Percentiles rank a stretch among this genome's conserved stretches.
phyloP scores from a whole-genome alignment of 1,140 invertebrate species.

The Drosophila equinoxialis region DNA sequence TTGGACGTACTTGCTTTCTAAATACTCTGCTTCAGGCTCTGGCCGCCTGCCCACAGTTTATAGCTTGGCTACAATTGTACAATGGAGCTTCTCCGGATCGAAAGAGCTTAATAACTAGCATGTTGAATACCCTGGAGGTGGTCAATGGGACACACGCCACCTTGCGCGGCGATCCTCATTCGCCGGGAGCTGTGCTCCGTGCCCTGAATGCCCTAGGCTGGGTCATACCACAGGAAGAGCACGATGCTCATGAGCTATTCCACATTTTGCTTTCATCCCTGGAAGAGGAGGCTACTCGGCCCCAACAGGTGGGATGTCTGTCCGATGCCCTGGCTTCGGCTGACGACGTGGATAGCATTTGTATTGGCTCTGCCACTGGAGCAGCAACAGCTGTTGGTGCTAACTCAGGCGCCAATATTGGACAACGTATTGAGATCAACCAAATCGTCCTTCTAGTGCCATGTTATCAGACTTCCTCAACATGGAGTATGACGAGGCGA shows the following conservation, averaged over 20 bases:
- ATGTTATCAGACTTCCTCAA: slow-evolving; percentile 81
- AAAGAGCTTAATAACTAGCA: slow-evolving; percentile 86
- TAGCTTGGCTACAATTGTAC: slow-evolving; percentile 90
- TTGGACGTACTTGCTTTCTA: slow-evolving; percentile 93
- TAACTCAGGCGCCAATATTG: slow-evolving; percentile 19
- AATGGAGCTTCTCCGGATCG: slow-evolving; percentile 83
- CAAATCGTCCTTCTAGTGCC: slow-evolving; percentile 76
- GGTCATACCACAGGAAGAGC: slow-evolving; percentile 94
- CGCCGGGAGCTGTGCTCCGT: slow-evolving; percentile 90
- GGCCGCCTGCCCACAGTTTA: slow-evolving; percentile 90
- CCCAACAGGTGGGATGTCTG: slow-evolving; percentile 85
- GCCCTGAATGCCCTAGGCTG: slow-evolving; percentile 90
- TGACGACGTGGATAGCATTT: slow-evolving; percentile 70
- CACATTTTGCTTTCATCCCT: slow-evolving; percentile 93
- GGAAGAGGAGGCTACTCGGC: slow-evolving; percentile 90
- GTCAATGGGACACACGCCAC: slow-evolving; percentile 91
- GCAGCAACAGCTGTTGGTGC: neutral
- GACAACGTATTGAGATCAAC: slow-evolving; percentile 59
- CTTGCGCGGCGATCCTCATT: slow-evolving; percentile 86
- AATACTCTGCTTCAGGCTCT: slow-evolving; percentile 93
- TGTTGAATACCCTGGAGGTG: slow-evolving; percentile 88
- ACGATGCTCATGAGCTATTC: slow-evolving; percentile 96
- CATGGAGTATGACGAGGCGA: slow-evolving; percentile 79
- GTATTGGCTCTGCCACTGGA: slow-evolving; percentile 28
- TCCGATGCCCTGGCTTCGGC: slow-evolving; percentile 87